Base-by-base conservation (phyloP, 2,797 vertebrate species). In the Phaenicophaeus curvirostris region DNA sequence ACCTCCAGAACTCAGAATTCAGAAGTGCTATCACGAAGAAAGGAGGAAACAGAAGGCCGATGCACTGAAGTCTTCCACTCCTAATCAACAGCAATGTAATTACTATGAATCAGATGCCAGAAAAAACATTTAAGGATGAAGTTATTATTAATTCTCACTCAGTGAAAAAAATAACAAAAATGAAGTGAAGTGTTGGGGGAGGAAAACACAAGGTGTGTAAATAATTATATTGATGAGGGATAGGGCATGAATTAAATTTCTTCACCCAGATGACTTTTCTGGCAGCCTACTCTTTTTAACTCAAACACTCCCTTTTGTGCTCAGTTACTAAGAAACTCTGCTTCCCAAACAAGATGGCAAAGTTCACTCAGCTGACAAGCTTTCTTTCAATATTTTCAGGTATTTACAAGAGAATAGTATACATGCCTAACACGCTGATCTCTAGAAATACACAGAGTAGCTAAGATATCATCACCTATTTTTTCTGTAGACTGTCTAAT, bases 361-460 rank as follows among this genome's bases (percentile, higher is more conserved):
- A n/a, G 5, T 85, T 58, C 23, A 71, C 5, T 35, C 35, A 27
- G 20, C 14, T n/a, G 39, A 81, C 21, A 69, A 72, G 30, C 1
- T 28, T 67, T 30, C 6, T 68, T 72, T 72, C 37, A 75, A 5
- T 31, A 69, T 77, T 81, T 82, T 85, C 28, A 77, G 15, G 2
- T 75, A 39, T 67, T 77, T 77, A 54, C 46, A 6, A 27, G 11
- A 48, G 10, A 65, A 51, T 9, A 42, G 6, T 19, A 21, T 9
- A 37, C 0, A 2, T 23, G 6, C 4, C 25, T 3, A 41, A 17
- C 0, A 4, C 9, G 28, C 4, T 41, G 27, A 68, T 12, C 6
- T 48, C 51, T 24, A 33, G 24, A 73, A 48, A 41, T 5, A 42
- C 9, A 16, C 19, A 27, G 14, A 62, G 13, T 28, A 42, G 5